Evolutionary conservation across 2,888 invertebrate genomes (phyloP).

Genomic region (Drosophila nigricruria): DNA sequence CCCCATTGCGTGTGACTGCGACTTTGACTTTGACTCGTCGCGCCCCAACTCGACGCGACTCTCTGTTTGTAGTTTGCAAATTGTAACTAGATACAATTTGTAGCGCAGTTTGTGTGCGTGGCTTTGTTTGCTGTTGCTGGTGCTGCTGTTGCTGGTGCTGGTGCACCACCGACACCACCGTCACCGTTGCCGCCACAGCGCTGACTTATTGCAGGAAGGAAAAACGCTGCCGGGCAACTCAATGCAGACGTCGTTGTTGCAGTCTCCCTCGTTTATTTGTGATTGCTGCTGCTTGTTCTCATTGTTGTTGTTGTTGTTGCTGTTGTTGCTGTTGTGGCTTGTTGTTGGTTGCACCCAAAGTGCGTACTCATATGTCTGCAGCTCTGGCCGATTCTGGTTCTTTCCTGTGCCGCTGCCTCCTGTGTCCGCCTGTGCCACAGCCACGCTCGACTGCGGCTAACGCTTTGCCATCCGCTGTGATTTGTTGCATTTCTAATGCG

Average conservation of each 20-base stretch:
- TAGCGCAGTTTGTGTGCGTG: slow-evolving; percentile 72
- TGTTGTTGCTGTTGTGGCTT: slow-evolving; percentile 21
- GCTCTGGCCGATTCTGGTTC: slow-evolving; percentile 54
- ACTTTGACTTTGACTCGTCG: slow-evolving; percentile 57
- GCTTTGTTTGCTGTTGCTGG: slow-evolving; percentile 64
- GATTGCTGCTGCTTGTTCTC: slow-evolving; percentile 37
- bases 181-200: slow-evolving; percentile 32
- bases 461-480: slow-evolving; percentile 60
- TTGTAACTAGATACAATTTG: slow-evolving; percentile 81
- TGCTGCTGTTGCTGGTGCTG: neutral
- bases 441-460: slow-evolving; percentile 52
- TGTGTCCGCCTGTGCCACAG: slow-evolving; percentile 22
- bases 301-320: slow-evolving; percentile 30
- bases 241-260: slow-evolving; percentile 67
- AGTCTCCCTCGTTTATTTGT: slow-evolving; percentile 62
- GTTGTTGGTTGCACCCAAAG: slow-evolving; percentile 74
- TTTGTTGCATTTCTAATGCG: slow-evolving; percentile 79
- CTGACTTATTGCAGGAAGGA: slow-evolving; percentile 81
- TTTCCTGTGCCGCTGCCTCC: slow-evolving; percentile 49
- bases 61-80: slow-evolving; percentile 80
- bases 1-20: slow-evolving; percentile 50
- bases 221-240: slow-evolving; percentile 77
- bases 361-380: slow-evolving; percentile 67
- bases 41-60: slow-evolving; percentile 39
- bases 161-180: slow-evolving; percentile 23